Base-by-base conservation (phyloP, 2,888 invertebrate species). In the Mesoligia furuncula region DNA sequence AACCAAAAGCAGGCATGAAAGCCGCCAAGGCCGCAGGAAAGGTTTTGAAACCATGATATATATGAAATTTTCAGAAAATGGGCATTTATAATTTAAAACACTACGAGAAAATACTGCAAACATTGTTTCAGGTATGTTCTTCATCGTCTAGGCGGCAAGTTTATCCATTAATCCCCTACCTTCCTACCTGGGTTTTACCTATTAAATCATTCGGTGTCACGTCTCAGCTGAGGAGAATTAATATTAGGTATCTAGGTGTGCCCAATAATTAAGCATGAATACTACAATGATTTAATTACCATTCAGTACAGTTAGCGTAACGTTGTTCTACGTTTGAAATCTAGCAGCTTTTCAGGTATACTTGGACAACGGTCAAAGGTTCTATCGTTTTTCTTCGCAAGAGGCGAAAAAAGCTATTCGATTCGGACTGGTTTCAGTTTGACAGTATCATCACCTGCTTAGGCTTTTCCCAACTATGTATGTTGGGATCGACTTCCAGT, bases 141-240 rank as follows among this genome's bases (percentile, higher is more conserved):
- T 27, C 15, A 20, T 36, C 20, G 5, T 45, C 2, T 61, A 24
- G 27, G 15, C 20, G n/a, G 15, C 20, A 67, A 42, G 15, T 68
- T 27, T 68, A 54, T 15, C 24, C 61, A 51, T 39, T 36, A 27
- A 68, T 57, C 42, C 36, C n/a, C n/a, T n/a, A n/a, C n/a, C n/a
- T n/a, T n/a, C n/a, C n/a, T n/a, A n/a, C n/a, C n/a, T n/a, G n/a
- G n/a, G n/a, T n/a, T n/a, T 36, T 36, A 7, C n/a, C 48, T 69
- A 48, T 64, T 66, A 66, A 61, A 72, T 59, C 51, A 73, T 73
- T 79, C 42, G 45, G n/a, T 79, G 51, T 59, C 36, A 79, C 15
- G 31, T 51, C 48, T 39, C 31, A 59, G 39, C 65, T 57, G 42
- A 77, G n/a, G 31, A n/a, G 39, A 78, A 57, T 71, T 64, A 39